These are phyloP conservation scores for Drosophila sproati DNA, from an alignment of 1,140 invertebrate species.

Conservation along the genomic window DNA sequence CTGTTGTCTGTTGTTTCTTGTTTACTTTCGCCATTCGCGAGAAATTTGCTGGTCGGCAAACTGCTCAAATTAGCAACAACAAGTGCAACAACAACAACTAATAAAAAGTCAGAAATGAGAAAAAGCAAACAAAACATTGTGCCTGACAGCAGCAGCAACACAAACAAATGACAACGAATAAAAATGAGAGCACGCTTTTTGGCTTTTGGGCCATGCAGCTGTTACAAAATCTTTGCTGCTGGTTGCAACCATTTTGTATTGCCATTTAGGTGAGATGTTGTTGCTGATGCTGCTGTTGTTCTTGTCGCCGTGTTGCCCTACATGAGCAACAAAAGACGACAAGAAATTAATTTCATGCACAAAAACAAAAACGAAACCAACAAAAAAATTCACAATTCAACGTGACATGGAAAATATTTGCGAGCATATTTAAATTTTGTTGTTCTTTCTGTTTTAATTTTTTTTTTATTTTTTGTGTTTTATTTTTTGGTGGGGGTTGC, in stretches of 20 bases:
- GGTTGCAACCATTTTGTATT: constrained; percentile 76
- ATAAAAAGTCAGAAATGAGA: constrained; percentile 57
- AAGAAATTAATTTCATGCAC: constrained; percentile 80
- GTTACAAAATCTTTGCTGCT: constrained; percentile 77
- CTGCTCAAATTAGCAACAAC: constrained; percentile 74
- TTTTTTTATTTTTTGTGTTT: constrained; percentile 3
- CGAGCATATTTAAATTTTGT: constrained; percentile 53
- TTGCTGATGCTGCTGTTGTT: constrained; percentile 32
- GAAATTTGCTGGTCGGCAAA: constrained; percentile 53
- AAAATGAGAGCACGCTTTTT: constrained; percentile 77
- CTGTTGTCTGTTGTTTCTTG: constrained; percentile 44
- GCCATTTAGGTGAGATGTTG: constrained; percentile 72
- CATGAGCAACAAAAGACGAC: constrained; percentile 74
- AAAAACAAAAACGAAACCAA: constrained; percentile 61
- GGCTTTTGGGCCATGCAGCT: constrained; percentile 68
- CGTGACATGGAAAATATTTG: constrained; percentile 78
- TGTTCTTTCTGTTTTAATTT: constrained; percentile 11
- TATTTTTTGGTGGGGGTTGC: constrained; percentile 36
- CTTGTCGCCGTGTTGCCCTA: constrained; percentile 52
- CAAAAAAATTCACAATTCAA: constrained; percentile 71
- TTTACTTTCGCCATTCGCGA: constrained; percentile 66
- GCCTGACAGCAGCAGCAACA: constrained; percentile 23
- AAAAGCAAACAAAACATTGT: constrained; percentile 48
- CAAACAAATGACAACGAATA: constrained; percentile 60
- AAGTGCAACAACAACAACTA: constrained; percentile 61